A percentile compares a stretch with the other conserved stretches of the same genome.
Evolutionary conservation across 1,140 invertebrate genomes (phyloP).

Genomic region (Drosophila willistoni): DNA sequence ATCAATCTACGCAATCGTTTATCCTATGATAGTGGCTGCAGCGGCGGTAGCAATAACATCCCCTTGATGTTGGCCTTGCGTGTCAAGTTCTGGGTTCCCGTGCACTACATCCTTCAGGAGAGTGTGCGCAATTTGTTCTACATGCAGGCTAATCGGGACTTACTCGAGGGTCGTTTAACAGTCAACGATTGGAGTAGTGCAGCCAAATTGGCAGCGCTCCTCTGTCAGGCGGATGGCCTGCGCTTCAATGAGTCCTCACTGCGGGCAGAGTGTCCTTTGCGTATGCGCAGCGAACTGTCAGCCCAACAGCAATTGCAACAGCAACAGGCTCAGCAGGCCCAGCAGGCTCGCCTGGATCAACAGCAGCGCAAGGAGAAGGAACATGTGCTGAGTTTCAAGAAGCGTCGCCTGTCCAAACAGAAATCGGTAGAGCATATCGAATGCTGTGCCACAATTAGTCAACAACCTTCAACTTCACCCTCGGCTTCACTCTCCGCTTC

Average conservation of each 20-base stretch:
- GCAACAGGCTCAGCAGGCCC: conserved; percentile 45
- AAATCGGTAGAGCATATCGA: conserved; percentile 79
- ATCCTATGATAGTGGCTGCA: conserved; percentile 85
- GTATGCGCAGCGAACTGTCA: conserved; percentile 55
- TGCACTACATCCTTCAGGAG: conserved; percentile 92
- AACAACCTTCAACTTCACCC: conserved; percentile 55
- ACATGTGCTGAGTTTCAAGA: conserved; percentile 76
- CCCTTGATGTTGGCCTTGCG: conserved; percentile 85
- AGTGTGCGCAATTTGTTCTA: conserved; percentile 93
- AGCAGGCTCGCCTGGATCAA: conserved; percentile 43
- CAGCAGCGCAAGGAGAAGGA: conserved; percentile 78
- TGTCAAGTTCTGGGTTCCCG: conserved; percentile 95
- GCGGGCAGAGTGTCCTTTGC: conserved; percentile 71
- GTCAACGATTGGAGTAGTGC: conserved; percentile 88
- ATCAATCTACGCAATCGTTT: conserved; percentile 93
- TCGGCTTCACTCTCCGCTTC: conserved; percentile 39
- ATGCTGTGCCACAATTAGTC: conserved; percentile 41
- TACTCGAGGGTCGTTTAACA: conserved; percentile 88
- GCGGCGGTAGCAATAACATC: conserved; percentile 84
- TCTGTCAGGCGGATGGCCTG: conserved; percentile 86
- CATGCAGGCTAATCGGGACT: conserved; percentile 89
- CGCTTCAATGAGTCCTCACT: conserved; percentile 69
- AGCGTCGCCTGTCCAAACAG: conserved; percentile 78
- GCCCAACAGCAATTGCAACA: conserved; percentile 53
- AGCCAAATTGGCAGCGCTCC: conserved; percentile 89